Conservation (phyloP, 1,140 invertebrate genomes). For the Heliconius nattereri region DNA sequence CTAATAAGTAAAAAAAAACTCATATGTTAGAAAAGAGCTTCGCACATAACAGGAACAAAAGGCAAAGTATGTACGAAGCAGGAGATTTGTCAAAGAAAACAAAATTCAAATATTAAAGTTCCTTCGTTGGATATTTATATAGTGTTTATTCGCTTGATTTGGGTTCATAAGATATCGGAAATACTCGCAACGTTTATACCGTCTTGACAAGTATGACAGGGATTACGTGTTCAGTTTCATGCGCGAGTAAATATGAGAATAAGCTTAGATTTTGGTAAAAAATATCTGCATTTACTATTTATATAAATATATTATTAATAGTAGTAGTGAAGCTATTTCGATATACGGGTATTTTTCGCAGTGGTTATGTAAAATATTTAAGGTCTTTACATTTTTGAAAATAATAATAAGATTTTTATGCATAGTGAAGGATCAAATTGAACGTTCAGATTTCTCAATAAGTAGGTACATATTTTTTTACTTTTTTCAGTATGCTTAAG, state of each 20-base stretch:
- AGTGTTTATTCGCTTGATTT: conserved; percentile 29
- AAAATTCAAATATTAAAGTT: conserved; percentile 12
- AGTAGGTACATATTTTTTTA: too few species aligned
- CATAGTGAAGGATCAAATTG: too few species aligned
- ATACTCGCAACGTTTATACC: conserved; percentile 25
- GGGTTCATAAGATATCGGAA: conserved; percentile 27
- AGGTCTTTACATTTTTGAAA: too few species aligned
- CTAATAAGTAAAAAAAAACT: neutral
- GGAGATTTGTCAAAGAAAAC: conserved; percentile 15
- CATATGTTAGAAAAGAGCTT: conserved; percentile 9
- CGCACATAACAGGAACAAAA: conserved; percentile 10
- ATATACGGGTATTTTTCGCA: too few species aligned
- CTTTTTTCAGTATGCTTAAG: too few species aligned
- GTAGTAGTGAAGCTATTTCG: too few species aligned
- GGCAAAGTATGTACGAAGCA: conserved; percentile 3
- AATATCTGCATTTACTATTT: neutral
- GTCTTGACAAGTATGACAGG: conserved; percentile 30
- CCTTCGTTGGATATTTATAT: neutral
- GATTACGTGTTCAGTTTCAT: conserved; percentile 38
- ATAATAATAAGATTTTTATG: too few species aligned
- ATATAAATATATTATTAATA: too few species aligned
- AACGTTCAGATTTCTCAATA: too few species aligned
- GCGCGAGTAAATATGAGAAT: conserved; percentile 17
- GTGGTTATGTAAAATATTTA: too few species aligned
- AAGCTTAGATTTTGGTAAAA: neutral